These are phyloP conservation scores for Oryctes rhinoceros DNA, from an alignment of 1,140 invertebrate species.

Conservation along the genomic window DNA sequence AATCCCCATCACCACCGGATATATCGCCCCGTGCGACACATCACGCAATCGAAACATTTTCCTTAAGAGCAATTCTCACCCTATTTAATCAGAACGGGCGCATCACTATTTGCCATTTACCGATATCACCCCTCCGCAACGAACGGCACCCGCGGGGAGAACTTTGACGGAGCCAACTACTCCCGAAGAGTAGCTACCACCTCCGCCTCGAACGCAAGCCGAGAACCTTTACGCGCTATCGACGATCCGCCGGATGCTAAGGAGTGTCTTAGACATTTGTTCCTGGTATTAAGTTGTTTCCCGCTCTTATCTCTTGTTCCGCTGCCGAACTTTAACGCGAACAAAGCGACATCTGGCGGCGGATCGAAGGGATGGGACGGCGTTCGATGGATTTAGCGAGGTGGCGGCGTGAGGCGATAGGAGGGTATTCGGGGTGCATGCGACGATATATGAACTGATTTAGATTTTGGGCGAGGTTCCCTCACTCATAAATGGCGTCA, in stretches of 20 bases:
- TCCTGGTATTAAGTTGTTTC: constrained; percentile 19
- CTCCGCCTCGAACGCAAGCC: not conserved
- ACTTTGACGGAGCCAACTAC: too few relatives aligned
- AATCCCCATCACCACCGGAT: too few relatives aligned
- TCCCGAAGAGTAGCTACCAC: too few relatives aligned
- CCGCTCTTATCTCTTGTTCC: not conserved
- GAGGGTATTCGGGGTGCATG: not conserved
- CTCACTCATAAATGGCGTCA: constrained; percentile 13
- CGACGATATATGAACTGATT: constrained; percentile 14
- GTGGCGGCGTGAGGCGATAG: not conserved
- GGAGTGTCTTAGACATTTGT: constrained; percentile 17
- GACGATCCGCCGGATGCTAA: not conserved
- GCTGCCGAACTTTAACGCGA: constrained; percentile 3
- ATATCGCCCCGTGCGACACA: too few relatives aligned
- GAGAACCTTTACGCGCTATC: not conserved
- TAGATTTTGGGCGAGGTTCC: not conserved
- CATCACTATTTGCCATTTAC: constrained; percentile 25
- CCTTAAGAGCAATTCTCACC: constrained; percentile 4
- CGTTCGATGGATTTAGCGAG: not conserved
- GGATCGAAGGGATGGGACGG: not conserved
- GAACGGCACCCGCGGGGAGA: not conserved
- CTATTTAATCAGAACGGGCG: constrained; percentile 8
- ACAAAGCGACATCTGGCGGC: constrained; percentile 5
- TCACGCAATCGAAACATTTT: not conserved
- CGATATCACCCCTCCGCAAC: not conserved